Percentiles rank a stretch among this genome's conserved stretches.
Evolutionary conservation across 1,140 invertebrate genomes (phyloP).

Genomic region (Danaus plexippus): DNA sequence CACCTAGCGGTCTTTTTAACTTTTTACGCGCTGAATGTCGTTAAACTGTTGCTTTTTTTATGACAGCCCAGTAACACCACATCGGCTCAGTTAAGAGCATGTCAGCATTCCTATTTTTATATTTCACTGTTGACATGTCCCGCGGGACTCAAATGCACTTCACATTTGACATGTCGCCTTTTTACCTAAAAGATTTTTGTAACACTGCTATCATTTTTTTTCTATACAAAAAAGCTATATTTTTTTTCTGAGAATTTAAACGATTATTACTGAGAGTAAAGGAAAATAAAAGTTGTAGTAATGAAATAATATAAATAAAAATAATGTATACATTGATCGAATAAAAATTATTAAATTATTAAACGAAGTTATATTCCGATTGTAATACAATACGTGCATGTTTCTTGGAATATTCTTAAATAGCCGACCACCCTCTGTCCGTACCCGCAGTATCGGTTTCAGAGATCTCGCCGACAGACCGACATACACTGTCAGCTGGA

Average conservation of each 20-base stretch:
- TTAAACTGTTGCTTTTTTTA: conserved; percentile 59
- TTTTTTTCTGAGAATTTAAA: too few relatives aligned
- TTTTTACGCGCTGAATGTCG: conserved; percentile 42
- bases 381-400: neutral
- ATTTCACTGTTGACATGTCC: conserved; percentile 13
- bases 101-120: conserved; percentile 29
- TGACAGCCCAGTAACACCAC: conserved; percentile 27
- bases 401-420: conserved; percentile 39
- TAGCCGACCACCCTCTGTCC: conserved; percentile 38
- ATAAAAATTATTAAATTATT: neutral
- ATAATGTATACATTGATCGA: neutral
- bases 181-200: neutral
- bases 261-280: too few relatives aligned
- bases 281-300: too few relatives aligned
- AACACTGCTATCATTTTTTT: neutral
- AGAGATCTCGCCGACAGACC: conserved; percentile 21
- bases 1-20: conserved; percentile 27
- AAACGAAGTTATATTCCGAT: too few relatives aligned
- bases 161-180: conserved; percentile 15
- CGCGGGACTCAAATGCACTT: conserved; percentile 18
- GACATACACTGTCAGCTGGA: conserved; percentile 35
- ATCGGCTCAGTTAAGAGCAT: conserved; percentile 39
- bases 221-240: neutral
- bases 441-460: conserved; percentile 30
- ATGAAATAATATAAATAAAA: too few relatives aligned